phyloP scores from a whole-genome alignment of 2,113 vertebrate genomes.

The Ciconia maguari region DNA sequence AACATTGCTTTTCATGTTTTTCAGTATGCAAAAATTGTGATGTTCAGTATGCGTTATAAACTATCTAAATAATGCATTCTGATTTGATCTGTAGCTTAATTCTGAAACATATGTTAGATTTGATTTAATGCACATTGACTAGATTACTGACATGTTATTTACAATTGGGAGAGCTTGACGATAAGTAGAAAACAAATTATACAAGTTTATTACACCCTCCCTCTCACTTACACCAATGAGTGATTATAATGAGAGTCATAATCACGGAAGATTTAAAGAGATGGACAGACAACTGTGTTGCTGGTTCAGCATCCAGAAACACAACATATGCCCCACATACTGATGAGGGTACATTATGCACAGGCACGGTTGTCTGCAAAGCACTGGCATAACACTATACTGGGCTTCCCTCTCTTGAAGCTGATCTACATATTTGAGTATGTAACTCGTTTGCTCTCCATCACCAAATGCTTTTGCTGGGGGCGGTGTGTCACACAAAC shows the following conservation, averaged over 20 bases:
- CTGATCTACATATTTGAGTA: neutral
- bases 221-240: neutral
- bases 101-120: neutral
- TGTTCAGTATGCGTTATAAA: neutral
- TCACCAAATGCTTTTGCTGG: neutral
- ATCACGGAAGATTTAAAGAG: neutral
- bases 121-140: neutral
- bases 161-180: neutral
- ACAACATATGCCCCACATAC: neutral
- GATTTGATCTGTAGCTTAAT: neutral
- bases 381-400: neutral
- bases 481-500: neutral
- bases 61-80: neutral
- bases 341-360: neutral
- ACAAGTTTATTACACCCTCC: neutral
- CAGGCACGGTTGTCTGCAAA: neutral
- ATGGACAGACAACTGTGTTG: neutral
- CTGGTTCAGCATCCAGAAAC: neutral
- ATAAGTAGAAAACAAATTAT: constrained; percentile 9
- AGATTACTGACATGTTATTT: neutral
- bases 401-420: neutral
- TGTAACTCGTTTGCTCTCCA: rapidly evolving
- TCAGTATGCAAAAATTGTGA: neutral
- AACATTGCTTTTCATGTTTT: neutral
- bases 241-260: neutral